Base-by-base conservation (phyloP, 1,140 invertebrate genomes). In the Drosophila pruinosa region DNA sequence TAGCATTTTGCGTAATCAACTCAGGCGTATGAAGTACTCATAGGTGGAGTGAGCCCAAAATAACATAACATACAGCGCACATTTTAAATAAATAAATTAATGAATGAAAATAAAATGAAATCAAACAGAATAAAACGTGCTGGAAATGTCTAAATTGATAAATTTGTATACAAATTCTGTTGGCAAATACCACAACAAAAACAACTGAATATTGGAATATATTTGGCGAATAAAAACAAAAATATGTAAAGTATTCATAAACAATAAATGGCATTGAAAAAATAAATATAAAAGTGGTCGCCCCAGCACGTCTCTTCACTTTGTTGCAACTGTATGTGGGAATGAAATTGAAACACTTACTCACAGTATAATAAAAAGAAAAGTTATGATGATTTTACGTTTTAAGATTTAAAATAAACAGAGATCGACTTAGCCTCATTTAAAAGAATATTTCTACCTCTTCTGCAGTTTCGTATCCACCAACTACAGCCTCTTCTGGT, bases 381-480 rank as follows among this genome's bases (percentile, higher is more conserved):
- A n/a, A n/a, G n/a, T n/a, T n/a, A n/a, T n/a, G n/a, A n/a, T n/a
- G n/a, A n/a, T n/a, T n/a, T n/a, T n/a, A n/a, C n/a, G n/a, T n/a
- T n/a, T n/a, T n/a, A n/a, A n/a, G n/a, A n/a, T n/a, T n/a, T n/a
- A n/a, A n/a, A n/a, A n/a, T n/a, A n/a, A n/a, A n/a, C n/a, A n/a
- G n/a, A n/a, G n/a, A n/a, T n/a, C n/a, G n/a, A n/a, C n/a, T n/a
- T n/a, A n/a, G n/a, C n/a, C n/a, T n/a, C n/a, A n/a, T n/a, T n/a
- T n/a, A n/a, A n/a, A n/a, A n/a, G n/a, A 12, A 4, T 12, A 36
- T 1, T 38, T 28, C 4, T 41, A 3, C 45, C 2, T 59, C 7
- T 6, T 74, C n/a, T 78, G 0, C 65, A 90, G 89, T 90, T 7
- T 90, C 89, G 4, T 90, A 90, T 82, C 89, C 89, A 0, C 83